Percentiles rank a stretch among this genome's conserved stretches.
Evolutionary conservation across 2,797 vertebrate species (phyloP).

Genomic region (Myotis daubentonii): DNA sequence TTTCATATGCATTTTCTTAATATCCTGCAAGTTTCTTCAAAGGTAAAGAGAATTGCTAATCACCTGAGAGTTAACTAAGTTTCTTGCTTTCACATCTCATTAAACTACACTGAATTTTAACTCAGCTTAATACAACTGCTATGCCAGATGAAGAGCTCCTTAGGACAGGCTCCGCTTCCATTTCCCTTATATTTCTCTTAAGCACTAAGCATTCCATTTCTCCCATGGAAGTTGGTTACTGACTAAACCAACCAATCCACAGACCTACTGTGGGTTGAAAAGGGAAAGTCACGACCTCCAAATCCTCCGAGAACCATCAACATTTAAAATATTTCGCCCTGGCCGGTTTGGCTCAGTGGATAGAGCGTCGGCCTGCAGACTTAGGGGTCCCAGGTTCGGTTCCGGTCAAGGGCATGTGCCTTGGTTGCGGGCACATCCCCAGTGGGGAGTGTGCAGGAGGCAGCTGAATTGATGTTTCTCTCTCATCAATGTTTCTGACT

Average conservation of each 20-base stretch:
- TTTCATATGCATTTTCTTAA: conserved; percentile 12
- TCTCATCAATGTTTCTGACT: too few species aligned
- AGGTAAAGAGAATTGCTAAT: neutral
- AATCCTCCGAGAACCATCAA: neutral
- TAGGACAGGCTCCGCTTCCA: neutral
- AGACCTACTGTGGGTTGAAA: neutral
- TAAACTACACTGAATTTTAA: neutral
- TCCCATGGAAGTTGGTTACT: neutral
- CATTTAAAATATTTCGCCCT: neutral
- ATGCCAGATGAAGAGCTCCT: neutral
- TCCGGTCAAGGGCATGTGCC: too few species aligned
- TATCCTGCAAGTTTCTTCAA: neutral
- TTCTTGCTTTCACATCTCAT: conserved; percentile 14
- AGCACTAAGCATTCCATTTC: neutral
- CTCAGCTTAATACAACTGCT: neutral
- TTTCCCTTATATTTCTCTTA: neutral
- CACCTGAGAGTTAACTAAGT: neutral
- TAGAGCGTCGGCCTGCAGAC: too few species aligned
- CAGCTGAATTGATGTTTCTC: too few species aligned
- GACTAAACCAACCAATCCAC: neutral
- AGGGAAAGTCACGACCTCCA: neutral
- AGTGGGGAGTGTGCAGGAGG: too few species aligned
- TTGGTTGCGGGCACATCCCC: too few species aligned
- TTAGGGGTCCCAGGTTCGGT: too few species aligned
- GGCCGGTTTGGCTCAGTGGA: too few species aligned